Evolutionary conservation across 2,113 vertebrate genomes (phyloP).

Genomic region (Protobothrops mucrosquamatus): DNA sequence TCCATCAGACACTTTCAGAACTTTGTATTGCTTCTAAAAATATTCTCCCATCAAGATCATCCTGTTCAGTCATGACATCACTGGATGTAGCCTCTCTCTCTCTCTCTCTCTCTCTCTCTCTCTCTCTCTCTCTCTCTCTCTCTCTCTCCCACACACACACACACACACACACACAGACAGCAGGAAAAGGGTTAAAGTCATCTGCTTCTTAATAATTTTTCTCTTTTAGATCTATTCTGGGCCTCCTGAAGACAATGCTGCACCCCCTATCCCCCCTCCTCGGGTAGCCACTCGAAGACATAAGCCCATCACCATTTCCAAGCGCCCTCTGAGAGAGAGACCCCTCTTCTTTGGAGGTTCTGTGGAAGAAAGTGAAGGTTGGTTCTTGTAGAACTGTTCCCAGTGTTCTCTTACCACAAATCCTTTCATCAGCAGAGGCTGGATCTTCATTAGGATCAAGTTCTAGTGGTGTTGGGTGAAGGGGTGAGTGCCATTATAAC

Average conservation of each 20-base stretch:
- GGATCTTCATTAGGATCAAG: neutral
- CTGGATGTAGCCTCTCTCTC: no score
- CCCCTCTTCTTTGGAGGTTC: slow-evolving; percentile 72
- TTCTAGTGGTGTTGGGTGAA: neutral
- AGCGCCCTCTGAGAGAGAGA: slow-evolving; percentile 82
- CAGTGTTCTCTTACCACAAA: neutral
- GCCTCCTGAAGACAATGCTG: slow-evolving; percentile 81
- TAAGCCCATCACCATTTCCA: slow-evolving; percentile 97
- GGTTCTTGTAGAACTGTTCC: slow-evolving; percentile 51
- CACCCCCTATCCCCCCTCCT: slow-evolving; percentile 87
- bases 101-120: no score
- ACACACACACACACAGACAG: no score
- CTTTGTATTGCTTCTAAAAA: no score
- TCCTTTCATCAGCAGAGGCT: neutral
- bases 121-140: no score
- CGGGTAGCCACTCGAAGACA: slow-evolving; percentile 84
- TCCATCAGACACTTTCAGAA: neutral
- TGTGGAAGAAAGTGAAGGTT: slow-evolving; percentile 77
- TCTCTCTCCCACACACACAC: no score
- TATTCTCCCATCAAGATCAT: neutral
- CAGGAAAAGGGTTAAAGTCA: accelerated
- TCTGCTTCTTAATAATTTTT: neutral
- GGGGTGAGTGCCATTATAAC: neutral
- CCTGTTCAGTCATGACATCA: neutral
- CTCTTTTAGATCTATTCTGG: slow-evolving; percentile 83